These are phyloP conservation scores for Trichopria drosophilae DNA, from an alignment of 2,888 invertebrate genomes.

Conservation along the genomic window DNA sequence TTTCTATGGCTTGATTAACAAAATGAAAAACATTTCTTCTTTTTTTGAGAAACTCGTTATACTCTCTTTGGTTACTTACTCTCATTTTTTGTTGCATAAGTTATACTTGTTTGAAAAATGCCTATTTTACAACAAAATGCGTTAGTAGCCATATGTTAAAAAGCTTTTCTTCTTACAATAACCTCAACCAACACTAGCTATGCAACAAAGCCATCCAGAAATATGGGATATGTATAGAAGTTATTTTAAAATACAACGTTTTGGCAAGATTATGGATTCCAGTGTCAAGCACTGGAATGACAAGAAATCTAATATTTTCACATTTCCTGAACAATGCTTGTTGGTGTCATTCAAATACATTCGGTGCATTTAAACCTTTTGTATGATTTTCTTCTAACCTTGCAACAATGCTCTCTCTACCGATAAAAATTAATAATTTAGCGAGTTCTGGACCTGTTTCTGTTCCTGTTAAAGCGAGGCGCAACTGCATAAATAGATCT, in stretches of 20 bases:
- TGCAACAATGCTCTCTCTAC: constrained; percentile 15
- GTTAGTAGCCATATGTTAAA: constrained; percentile 20
- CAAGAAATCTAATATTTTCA: no score
- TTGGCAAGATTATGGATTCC: no score
- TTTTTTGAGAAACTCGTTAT: constrained; percentile 21
- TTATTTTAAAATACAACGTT: no score
- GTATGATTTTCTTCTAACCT: constrained; percentile 18
- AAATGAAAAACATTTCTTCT: constrained; percentile 18
- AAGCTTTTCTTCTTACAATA: no score
- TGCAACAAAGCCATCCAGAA: constrained; percentile 25
- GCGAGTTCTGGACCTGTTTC: constrained; percentile 16
- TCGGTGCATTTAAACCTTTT: no score
- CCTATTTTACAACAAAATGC: constrained; percentile 17
- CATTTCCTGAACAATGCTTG: no score
- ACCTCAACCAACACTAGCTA: no score
- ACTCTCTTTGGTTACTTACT: constrained; percentile 16
- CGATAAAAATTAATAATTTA: constrained; percentile 17
- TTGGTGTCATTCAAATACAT: no score
- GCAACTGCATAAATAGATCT: constrained; percentile 18
- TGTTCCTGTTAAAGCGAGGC: constrained; percentile 16
- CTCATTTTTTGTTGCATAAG: constrained; percentile 24
- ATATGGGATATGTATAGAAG: no score
- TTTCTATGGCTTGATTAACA: constrained; percentile 10
- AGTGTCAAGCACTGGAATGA: no score
- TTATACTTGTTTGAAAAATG: constrained; percentile 18